Conservation (phyloP, 2,113 vertebrate genomes). For the Nothoprocta pentlandii region DNA sequence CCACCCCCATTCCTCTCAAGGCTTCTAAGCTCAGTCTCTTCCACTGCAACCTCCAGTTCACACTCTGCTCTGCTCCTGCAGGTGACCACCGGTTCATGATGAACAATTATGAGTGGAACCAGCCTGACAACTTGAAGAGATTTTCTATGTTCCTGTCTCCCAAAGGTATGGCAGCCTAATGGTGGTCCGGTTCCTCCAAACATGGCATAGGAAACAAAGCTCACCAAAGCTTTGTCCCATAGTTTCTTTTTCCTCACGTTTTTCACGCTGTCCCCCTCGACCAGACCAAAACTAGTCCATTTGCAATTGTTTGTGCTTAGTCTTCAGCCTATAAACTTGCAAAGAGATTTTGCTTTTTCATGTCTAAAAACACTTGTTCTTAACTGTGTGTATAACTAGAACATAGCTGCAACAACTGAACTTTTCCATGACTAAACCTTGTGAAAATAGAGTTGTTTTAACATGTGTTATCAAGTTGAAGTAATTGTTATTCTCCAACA, state of each 20-base stretch:
- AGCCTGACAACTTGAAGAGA: slow-evolving; percentile 79
- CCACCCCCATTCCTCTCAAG: not conserved
- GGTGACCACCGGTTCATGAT: slow-evolving; percentile 80
- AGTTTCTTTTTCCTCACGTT: not conserved
- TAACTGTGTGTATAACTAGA: not conserved
- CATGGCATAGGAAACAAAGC: not conserved
- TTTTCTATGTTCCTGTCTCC: slow-evolving; percentile 83
- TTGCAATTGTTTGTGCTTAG: not conserved
- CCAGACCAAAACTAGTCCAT: not conserved
- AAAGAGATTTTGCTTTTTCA: not conserved
- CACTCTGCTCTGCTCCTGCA: not conserved
- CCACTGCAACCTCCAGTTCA: not conserved
- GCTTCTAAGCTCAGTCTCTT: not conserved
- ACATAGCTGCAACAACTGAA: not conserved
- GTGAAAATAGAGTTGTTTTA: not conserved
- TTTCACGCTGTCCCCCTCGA: not conserved
- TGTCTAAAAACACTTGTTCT: not conserved
- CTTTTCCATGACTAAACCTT: not conserved
- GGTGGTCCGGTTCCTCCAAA: not conserved
- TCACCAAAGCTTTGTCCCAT: not conserved
- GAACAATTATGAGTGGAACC: slow-evolving; percentile 80
- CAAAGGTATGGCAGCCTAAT: slow-evolving; percentile 72
- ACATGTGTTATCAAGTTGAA: not conserved
- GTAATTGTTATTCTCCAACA: not conserved
- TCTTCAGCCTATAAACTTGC: not conserved